Conservation (phyloP, 2,113 vertebrate genomes). For the Gopherus flavomarginatus region DNA sequence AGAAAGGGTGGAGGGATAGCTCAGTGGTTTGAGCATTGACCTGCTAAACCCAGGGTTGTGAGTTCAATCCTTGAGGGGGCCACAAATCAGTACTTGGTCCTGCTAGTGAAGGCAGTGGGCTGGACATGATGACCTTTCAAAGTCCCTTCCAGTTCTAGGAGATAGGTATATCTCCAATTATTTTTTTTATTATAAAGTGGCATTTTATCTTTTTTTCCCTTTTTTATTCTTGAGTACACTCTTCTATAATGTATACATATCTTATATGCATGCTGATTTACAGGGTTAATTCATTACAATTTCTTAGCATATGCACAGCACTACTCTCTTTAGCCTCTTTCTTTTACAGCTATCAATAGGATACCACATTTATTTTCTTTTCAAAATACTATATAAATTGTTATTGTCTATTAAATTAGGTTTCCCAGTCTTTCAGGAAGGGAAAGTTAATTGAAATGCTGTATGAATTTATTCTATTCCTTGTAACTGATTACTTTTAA, state of each 20-base stretch:
- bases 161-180: too few species aligned
- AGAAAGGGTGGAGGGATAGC: neutral
- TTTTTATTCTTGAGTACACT: neutral
- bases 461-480: neutral
- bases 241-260: neutral
- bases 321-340: neutral
- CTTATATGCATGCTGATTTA: neutral
- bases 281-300: neutral
- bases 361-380: neutral
- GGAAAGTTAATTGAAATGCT: neutral
- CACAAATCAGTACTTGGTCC: too few species aligned
- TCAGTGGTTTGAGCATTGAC: too few species aligned
- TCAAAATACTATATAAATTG: neutral
- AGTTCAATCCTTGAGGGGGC: too few species aligned
- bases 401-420: neutral
- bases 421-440: neutral
- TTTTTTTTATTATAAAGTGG: neutral
- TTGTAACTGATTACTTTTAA: neutral
- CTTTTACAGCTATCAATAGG: neutral
- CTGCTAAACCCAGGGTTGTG: too few species aligned
- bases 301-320: neutral
- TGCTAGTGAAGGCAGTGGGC: too few species aligned
- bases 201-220: neutral
- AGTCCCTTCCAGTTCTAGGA: too few species aligned
- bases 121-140: too few species aligned